Percentiles rank a stretch among this genome's conserved stretches.
Conservation (phyloP, 2,113 vertebrate species). For the Mus pahari region DNA sequence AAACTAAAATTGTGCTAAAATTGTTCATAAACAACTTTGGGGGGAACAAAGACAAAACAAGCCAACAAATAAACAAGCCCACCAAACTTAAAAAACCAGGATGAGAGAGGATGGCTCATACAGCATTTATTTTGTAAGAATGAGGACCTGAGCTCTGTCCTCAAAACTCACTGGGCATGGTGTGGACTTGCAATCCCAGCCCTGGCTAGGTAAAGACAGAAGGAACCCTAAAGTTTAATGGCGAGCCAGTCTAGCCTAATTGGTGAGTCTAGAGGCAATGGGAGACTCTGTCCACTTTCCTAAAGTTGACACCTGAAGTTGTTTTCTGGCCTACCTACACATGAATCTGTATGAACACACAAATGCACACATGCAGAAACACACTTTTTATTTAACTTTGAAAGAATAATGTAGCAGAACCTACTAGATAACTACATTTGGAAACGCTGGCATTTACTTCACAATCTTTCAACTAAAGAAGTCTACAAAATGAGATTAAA, state of each 20-base stretch:
- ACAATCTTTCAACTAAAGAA: slow-evolving; percentile 46
- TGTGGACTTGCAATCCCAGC: background rate
- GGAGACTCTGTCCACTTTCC: background rate
- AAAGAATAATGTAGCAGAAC: background rate
- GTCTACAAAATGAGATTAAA: slow-evolving; percentile 40
- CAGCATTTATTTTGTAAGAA: background rate
- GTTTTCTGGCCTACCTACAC: background rate
- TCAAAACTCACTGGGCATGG: background rate
- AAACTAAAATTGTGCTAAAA: background rate
- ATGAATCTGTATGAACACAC: background rate
- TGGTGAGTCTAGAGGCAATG: background rate
- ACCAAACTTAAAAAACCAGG: background rate
- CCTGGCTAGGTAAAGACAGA: background rate
- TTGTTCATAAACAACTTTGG: background rate
- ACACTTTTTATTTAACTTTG: background rate
- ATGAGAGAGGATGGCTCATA: background rate
- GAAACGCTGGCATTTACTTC: background rate
- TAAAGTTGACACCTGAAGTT: background rate
- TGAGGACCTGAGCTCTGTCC: background rate
- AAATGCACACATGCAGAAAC: background rate
- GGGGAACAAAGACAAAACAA: background rate
- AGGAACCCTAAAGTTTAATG: background rate
- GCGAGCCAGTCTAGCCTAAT: background rate
- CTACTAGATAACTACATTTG: background rate
- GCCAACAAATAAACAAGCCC: background rate